Percentiles rank a stretch among this genome's conserved stretches.
These are phyloP conservation scores for Iphiclides podalirius DNA, from an alignment of 2,888 invertebrate species.

Conservation along the genomic window DNA sequence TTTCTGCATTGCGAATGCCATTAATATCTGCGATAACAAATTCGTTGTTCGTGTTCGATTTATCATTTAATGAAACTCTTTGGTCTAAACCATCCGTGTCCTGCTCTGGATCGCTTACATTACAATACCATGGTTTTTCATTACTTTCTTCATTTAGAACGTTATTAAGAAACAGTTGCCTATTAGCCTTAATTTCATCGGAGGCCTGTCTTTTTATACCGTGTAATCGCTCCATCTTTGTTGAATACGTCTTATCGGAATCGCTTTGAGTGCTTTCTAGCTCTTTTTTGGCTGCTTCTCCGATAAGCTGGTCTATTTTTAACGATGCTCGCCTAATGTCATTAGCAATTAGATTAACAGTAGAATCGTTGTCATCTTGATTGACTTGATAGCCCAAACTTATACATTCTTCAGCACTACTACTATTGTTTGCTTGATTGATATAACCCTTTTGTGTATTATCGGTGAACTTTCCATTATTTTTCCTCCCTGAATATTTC, in stretches of 20 bases:
- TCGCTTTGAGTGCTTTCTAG: conserved; percentile 54
- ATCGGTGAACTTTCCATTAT: conserved; percentile 57
- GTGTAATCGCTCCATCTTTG: conserved; percentile 79
- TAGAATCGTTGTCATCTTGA: conserved; percentile 78
- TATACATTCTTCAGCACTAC: conserved; percentile 70
- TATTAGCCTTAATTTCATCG: conserved; percentile 71
- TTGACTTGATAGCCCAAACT: conserved; percentile 75
- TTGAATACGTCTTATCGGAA: conserved; percentile 73
- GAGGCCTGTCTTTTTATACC: conserved; percentile 76
- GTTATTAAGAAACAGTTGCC: conserved; percentile 66
- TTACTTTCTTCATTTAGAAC: conserved; percentile 63
- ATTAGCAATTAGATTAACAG: conserved; percentile 76
- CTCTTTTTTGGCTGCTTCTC: conserved; percentile 61
- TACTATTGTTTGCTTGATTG: conserved; percentile 62
- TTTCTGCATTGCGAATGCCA: conserved; percentile 53
- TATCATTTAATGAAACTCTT: conserved; percentile 49
- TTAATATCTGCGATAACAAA: conserved; percentile 52
- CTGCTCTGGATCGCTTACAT: conserved; percentile 74
- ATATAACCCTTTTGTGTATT: conserved; percentile 57
- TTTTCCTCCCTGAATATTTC: conserved; percentile 73
- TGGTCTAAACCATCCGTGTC: conserved; percentile 63
- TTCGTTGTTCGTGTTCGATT: conserved; percentile 65
- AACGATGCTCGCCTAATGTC: conserved; percentile 78
- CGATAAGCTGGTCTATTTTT: conserved; percentile 78
- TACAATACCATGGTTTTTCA: conserved; percentile 76